Base-by-base conservation (phyloP, 2,113 vertebrate species). In the Archilochus colubris region DNA sequence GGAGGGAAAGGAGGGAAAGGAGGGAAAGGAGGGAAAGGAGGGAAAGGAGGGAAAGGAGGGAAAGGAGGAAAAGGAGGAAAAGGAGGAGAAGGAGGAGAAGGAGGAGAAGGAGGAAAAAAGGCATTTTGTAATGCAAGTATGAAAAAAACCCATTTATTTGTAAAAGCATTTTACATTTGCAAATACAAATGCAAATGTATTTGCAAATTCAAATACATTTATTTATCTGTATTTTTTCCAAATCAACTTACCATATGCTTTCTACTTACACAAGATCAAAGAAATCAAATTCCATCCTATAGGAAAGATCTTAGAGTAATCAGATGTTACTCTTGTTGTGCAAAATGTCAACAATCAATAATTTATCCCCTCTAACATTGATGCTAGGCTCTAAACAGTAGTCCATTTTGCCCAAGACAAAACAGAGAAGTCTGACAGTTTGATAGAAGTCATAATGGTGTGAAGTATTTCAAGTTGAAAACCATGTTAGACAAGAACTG, bases 121-220 rank as follows among this genome's bases (percentile, higher is more conserved):
- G 33, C 33, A 94, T 96, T 91, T 84, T 94, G 66, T 82, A 78
- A 92, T 82, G 80, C 83, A 93, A 95, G 93, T 86, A 86, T 50
- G 44, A 54, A 91, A 69, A 85, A 61, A 86, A 85, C 22, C 30
- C 9, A 78, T 78, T 91, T 76, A 80, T 91, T 94, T 91, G 33
- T 79, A 91, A 95, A 93, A 68, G 21, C 12, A 1, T 40, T 38
- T 38, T 38, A 38, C 36, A 38, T 38, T 38, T 38, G 36, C 36
- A 38, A 38, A 38, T 38, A 38, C 36, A 38, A 38, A 36, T 36
- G 36, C 36, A 36, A 36, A 38, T 38, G 36, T 38, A 38, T 38
- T 38, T 38, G 36, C 36, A 38, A 38, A 38, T 38, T 8, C 36
- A 38, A 38, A 38, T 38, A 38, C 36, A 38, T 38, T 38, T 36